Percentiles rank a stretch among this genome's conserved stretches.
These are phyloP conservation scores for Tragopan temminckii DNA, from an alignment of 2,797 vertebrate species.

Conservation along the genomic window DNA sequence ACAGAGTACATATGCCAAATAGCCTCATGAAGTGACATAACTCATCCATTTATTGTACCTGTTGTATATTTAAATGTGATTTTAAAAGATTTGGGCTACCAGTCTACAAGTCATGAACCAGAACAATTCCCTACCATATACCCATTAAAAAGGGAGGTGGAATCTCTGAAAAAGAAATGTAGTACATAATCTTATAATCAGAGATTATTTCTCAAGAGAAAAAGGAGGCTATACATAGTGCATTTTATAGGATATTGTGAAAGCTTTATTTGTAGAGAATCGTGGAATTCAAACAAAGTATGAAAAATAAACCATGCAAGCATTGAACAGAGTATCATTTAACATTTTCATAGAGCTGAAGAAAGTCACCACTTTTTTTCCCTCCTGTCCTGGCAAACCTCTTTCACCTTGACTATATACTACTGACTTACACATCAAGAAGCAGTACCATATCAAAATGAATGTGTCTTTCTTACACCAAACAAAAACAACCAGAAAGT, in stretches of 20 bases:
- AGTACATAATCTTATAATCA: neutral
- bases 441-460: neutral
- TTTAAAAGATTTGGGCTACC: neutral
- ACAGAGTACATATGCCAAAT: neutral
- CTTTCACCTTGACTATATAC: neutral
- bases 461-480: neutral
- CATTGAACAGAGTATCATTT: neutral
- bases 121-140: neutral
- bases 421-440: neutral
- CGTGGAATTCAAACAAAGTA: neutral
- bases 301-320: neutral
- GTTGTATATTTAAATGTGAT: neutral
- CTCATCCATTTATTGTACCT: neutral
- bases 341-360: neutral
- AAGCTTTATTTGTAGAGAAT: neutral
- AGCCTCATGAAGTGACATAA: neutral
- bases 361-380: neutral
- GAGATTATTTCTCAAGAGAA: neutral
- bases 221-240: fast-evolving
- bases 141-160: neutral
- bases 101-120: neutral
- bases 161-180: neutral
- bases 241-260: neutral
- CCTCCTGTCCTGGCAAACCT: neutral
- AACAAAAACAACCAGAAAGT: neutral